Evolutionary conservation across 2,888 invertebrate genomes (phyloP).

Genomic region (Macrosiphum euphorbiae): DNA sequence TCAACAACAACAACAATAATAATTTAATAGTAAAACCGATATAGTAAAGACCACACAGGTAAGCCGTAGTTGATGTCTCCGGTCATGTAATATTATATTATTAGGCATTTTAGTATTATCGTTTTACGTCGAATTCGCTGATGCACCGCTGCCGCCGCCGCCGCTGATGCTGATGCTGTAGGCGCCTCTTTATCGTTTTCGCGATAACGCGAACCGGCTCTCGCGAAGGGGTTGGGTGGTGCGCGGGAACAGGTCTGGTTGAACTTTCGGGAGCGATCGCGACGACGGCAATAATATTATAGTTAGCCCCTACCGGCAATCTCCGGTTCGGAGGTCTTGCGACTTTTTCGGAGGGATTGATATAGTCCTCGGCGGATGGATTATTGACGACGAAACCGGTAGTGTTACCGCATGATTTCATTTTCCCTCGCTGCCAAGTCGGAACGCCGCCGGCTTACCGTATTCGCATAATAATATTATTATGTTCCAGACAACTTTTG

Average conservation of each 20-base stretch:
- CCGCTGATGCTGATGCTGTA: neutral
- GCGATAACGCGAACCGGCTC: neutral
- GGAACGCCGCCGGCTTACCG: neutral
- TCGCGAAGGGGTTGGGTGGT: neutral
- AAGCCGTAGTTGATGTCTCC: constrained; percentile 22
- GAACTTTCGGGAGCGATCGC: neutral
- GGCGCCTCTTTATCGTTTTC: neutral
- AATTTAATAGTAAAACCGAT: neutral
- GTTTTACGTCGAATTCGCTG: neutral
- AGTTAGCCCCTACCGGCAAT: neutral
- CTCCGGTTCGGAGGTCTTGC: neutral
- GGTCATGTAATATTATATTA: neutral
- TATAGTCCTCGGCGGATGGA: neutral
- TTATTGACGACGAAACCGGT: neutral
- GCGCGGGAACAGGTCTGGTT: neutral
- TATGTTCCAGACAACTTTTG: too few species aligned
- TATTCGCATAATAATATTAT: too few species aligned
- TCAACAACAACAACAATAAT: neutral
- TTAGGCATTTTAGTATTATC: neutral
- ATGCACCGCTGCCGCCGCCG: neutral
- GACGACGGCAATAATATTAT: neutral
- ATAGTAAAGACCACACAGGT: constrained; percentile 17
- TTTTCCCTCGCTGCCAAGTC: neutral
- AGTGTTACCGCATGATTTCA: neutral
- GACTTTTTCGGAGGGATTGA: neutral